phyloP scores from a whole-genome alignment of 92 coral and sea anemone species.

The Phenganax marumi region DNA sequence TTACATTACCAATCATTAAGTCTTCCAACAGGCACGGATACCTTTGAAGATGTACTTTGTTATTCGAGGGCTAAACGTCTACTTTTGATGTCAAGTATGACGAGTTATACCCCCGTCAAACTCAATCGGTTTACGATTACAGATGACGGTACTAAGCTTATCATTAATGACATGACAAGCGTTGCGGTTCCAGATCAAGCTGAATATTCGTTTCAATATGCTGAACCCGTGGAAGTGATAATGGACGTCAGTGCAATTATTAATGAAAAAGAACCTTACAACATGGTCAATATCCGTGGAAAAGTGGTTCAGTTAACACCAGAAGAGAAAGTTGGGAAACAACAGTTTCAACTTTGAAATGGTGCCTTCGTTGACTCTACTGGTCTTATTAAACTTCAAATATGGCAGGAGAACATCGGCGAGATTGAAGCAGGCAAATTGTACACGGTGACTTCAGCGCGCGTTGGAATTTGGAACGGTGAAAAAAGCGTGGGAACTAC shows the following conservation, averaged over 20 bases:
- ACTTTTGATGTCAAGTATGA: conserved; percentile 5
- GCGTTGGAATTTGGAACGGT: no score
- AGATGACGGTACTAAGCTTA: no score
- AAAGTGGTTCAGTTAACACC: background rate
- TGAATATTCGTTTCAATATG: no score
- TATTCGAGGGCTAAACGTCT: background rate
- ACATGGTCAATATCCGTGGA: no score
- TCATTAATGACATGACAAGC: background rate
- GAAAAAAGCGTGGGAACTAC: no score
- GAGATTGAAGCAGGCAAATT: no score
- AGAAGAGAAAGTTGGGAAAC: no score
- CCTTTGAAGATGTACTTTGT: background rate
- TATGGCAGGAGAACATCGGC: no score
- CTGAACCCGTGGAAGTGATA: background rate
- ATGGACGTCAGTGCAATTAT: background rate
- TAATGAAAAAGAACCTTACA: background rate
- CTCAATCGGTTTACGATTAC: background rate
- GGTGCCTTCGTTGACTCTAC: no score
- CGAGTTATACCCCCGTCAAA: background rate
- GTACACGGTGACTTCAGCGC: no score
- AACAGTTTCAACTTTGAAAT: no score
- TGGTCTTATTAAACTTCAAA: no score
- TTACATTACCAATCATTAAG: background rate
- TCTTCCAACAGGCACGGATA: background rate
- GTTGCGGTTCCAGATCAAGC: background rate